phyloP scores from a whole-genome alignment of 2,888 invertebrate genomes.

The Macrosoma leucophasiata region DNA sequence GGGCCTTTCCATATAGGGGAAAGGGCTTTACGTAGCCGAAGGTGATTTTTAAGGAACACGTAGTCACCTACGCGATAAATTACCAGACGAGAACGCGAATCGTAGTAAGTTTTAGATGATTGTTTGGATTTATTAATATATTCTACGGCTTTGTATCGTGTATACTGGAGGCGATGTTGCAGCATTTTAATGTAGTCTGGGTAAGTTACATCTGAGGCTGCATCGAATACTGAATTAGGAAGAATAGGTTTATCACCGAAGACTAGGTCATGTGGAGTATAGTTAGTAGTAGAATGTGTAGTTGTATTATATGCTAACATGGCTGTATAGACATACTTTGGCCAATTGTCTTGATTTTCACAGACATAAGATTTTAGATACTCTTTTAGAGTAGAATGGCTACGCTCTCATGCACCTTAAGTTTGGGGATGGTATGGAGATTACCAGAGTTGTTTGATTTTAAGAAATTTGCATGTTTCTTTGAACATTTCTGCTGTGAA shows the following conservation, averaged over 20 bases:
- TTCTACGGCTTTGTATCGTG: conserved; percentile 26
- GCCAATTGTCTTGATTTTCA: conserved; percentile 28
- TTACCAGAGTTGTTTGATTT: conserved; percentile 13
- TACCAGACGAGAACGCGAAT: conserved; percentile 12
- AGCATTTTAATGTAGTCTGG: conserved; percentile 28
- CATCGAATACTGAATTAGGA: conserved; percentile 28
- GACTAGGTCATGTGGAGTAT: conserved; percentile 36
- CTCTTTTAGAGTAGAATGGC: conserved; percentile 30
- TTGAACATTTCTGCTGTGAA: conserved; percentile 11
- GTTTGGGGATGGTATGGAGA: conserved; percentile 24
- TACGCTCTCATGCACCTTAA: conserved; percentile 24
- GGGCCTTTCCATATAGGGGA: conserved; percentile 28
- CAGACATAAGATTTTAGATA: conserved; percentile 28
- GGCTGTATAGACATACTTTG: conserved; percentile 25
- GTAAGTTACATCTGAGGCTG: conserved; percentile 5
- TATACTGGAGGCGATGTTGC: conserved; percentile 27
- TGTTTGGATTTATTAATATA: conserved; percentile 29
- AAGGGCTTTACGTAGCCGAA: conserved; percentile 22
- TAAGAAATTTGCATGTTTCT: conserved; percentile 8
- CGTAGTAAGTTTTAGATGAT: conserved; percentile 30
- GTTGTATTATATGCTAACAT: conserved; percentile 26
- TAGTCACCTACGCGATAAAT: conserved; percentile 22
- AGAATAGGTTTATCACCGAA: conserved; percentile 36
- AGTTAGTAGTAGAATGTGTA: conserved; percentile 27
- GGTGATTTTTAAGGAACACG: conserved; percentile 25